Conservation (phyloP, 2,113 vertebrate species). For the Tamias sibiricus region DNA sequence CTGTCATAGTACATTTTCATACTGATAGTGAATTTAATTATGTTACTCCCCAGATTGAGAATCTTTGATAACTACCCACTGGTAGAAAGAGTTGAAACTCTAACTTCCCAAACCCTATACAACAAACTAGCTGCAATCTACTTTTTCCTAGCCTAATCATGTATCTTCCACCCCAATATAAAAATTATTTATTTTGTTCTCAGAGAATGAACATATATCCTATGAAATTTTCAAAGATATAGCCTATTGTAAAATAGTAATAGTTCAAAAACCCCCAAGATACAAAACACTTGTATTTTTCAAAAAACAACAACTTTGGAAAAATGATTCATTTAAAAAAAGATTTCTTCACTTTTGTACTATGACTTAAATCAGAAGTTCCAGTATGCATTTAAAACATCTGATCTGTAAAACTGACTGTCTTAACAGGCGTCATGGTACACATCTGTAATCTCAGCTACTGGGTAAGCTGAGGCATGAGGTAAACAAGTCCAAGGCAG, state of each 20-base stretch:
- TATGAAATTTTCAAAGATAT: background rate
- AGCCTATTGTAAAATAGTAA: background rate
- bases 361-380: background rate
- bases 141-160: background rate
- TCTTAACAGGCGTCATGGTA: background rate
- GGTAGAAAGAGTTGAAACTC: background rate
- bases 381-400: background rate
- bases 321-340: constrained; percentile 51
- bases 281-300: constrained; percentile 21
- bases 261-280: constrained; percentile 8
- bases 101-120: background rate
- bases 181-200: constrained; percentile 36
- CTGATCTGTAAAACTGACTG: constrained; percentile 15
- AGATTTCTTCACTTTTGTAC: background rate
- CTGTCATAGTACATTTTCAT: background rate
- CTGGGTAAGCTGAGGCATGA: background rate
- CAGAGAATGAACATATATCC: background rate
- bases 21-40: background rate
- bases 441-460: background rate
- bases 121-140: background rate
- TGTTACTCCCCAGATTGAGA: background rate
- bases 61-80: background rate
- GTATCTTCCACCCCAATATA: background rate
- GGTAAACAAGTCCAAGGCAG: background rate
- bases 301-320: background rate